Evolutionary conservation across 2,888 invertebrate genomes (phyloP).

Genomic region (Drosophila vallismaia): DNA sequence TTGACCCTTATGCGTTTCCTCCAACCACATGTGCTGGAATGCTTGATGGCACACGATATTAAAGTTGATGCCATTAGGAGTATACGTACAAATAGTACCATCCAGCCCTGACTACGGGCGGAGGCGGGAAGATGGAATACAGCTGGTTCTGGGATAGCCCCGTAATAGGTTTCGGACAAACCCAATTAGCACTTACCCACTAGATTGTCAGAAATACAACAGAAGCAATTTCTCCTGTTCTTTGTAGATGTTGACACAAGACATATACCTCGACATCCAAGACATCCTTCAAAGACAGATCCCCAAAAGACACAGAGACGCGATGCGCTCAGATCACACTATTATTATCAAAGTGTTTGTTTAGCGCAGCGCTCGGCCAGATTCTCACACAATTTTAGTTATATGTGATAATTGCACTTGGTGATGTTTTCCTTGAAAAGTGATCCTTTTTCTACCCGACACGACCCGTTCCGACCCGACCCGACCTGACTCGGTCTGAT

Average conservation of each 20-base stretch:
- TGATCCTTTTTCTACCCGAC: slow-evolving; percentile 67
- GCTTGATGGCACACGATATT: not conserved
- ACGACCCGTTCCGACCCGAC: slow-evolving; percentile 28
- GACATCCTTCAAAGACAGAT: slow-evolving; percentile 27
- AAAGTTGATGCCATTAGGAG: not conserved
- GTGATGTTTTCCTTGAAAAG: slow-evolving; percentile 77
- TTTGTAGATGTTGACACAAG: slow-evolving; percentile 56
- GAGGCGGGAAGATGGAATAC: not conserved
- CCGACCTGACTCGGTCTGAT: not conserved
- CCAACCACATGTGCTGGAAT: not conserved
- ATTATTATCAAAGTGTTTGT: slow-evolving; percentile 74
- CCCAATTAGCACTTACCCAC: slow-evolving; percentile 74
- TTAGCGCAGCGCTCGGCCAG: slow-evolving; percentile 8
- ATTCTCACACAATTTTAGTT: slow-evolving; percentile 49
- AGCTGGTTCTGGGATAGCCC: not conserved
- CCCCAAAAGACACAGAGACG: slow-evolving; percentile 57
- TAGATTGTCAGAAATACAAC: slow-evolving; percentile 61
- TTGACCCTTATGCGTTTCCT: no score
- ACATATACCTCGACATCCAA: slow-evolving; percentile 35
- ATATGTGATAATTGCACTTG: slow-evolving; percentile 77
- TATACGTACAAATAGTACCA: not conserved
- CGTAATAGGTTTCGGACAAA: slow-evolving; percentile 45
- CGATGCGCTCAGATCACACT: slow-evolving; percentile 56
- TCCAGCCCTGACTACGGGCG: not conserved
- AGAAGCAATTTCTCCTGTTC: slow-evolving; percentile 16